Conservation (phyloP, 1,140 invertebrate genomes). For the Saccostrea cuccullata region DNA sequence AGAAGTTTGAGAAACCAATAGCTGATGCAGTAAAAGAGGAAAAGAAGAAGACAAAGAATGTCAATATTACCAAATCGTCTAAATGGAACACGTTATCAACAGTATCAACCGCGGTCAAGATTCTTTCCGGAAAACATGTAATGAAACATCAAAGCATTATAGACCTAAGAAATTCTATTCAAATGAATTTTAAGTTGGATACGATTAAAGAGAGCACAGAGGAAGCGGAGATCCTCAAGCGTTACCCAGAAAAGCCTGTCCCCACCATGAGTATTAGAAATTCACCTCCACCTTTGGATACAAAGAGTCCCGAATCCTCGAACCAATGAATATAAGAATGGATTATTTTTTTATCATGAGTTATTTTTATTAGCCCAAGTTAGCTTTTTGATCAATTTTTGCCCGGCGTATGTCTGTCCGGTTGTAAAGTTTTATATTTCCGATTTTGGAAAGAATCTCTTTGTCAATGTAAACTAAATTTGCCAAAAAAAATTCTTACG, state of each 20-base stretch:
- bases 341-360: neutral
- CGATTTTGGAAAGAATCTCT: too few relatives aligned
- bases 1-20: neutral
- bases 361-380: too few relatives aligned
- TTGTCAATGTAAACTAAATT: too few relatives aligned
- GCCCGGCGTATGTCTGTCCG: too few relatives aligned
- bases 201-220: neutral
- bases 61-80: too few relatives aligned
- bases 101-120: neutral
- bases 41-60: too few relatives aligned
- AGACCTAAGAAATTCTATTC: neutral
- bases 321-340: neutral
- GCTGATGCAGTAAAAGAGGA: neutral
- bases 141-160: neutral
- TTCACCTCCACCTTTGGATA: neutral
- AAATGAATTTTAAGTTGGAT: neutral
- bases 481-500: too few relatives aligned
- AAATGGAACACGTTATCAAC: too few relatives aligned
- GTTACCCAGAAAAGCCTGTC: neutral
- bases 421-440: too few relatives aligned
- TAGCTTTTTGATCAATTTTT: too few relatives aligned
- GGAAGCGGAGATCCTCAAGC: neutral
- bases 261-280: neutral
- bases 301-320: neutral
- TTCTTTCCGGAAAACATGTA: neutral